phyloP scores from a whole-genome alignment of 2,113 vertebrate species.

The Maccullochella peelii region DNA sequence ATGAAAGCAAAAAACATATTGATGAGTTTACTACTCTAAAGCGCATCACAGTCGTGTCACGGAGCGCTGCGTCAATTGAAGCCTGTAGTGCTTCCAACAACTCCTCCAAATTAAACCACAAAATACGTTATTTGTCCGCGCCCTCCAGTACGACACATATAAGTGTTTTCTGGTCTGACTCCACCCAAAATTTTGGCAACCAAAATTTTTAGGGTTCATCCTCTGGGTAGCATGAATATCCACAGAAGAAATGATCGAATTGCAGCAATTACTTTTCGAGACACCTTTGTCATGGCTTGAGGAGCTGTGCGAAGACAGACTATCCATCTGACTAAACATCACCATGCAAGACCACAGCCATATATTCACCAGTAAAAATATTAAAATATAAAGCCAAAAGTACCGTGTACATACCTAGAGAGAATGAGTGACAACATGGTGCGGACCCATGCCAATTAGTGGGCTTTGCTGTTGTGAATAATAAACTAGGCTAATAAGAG shows the following conservation, averaged over 20 bases:
- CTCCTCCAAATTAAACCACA: neutral
- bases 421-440: slow-evolving; percentile 50
- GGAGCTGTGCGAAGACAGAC: neutral
- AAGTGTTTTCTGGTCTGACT: no score
- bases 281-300: neutral
- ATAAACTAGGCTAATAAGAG: slow-evolving; percentile 73
- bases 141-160: no score
- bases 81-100: slow-evolving; percentile 1
- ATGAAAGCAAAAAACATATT: neutral
- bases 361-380: neutral
- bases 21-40: slow-evolving; percentile 20
- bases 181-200: no score
- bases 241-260: neutral
- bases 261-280: neutral
- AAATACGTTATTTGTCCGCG: neutral
- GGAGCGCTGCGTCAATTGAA: neutral
- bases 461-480: slow-evolving; percentile 73
- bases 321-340: slow-evolving; percentile 2
- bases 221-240: neutral
- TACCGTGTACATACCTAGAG: slow-evolving; percentile 12
- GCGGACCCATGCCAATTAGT: slow-evolving; percentile 64
- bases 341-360: neutral
- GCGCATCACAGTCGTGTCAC: neutral
- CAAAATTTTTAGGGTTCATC: neutral
- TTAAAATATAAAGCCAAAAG: slow-evolving; percentile 19